Evolutionary conservation across 2,888 invertebrate species (phyloP), one percentile per base, ranked within the genome.

Genomic region (Agrochola circellaris): DNA sequence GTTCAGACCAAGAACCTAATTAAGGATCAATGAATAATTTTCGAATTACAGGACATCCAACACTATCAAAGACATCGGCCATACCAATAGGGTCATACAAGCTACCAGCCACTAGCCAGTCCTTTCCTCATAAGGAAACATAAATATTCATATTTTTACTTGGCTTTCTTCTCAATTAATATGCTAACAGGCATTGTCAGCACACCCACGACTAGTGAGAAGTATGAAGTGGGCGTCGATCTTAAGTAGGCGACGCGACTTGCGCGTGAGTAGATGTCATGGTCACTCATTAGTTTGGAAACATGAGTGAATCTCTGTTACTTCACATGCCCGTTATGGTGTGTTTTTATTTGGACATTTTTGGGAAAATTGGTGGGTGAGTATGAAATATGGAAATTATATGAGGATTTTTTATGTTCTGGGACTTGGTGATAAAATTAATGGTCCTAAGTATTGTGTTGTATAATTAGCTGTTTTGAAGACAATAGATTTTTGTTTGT

Each of bases 91-190:
- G 76, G 66, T 60, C 74, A 70, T 65, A 82, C 64, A 69, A 66
- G 67, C 62, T 61, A 13, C 61, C 75, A 75, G n/a, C n/a, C 58
- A 69, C 68, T 70, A 85, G 66, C 75, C 81, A 85, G 83, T 82
- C 81, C 83, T 86, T 86, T 83, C 89, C 87, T 87, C 91, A 90
- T 91, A 90, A 91, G 90, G 91, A 90, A 89, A 89, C 91, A 92
- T 94, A 93, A 93, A 94, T 93, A 95, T 95, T 94, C 93, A 95
- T 94, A 93, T 94, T 93, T 94, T 94, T 93, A 84, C 91, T 91
- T 91, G 91, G 92, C 95, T 96, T 95, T 96, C 95, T 95, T 96
- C 94, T 94, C 95, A 96, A 96, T 96, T 95, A 96, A 95, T 95
- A 96, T 95, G 95, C 95, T 95, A 95, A 95, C 93, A 94, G 93